Evolutionary conservation across 2,888 invertebrate species (phyloP), one percentile per base, ranked within the genome.

Genomic region (Xanthorhoe spadicearia): DNA sequence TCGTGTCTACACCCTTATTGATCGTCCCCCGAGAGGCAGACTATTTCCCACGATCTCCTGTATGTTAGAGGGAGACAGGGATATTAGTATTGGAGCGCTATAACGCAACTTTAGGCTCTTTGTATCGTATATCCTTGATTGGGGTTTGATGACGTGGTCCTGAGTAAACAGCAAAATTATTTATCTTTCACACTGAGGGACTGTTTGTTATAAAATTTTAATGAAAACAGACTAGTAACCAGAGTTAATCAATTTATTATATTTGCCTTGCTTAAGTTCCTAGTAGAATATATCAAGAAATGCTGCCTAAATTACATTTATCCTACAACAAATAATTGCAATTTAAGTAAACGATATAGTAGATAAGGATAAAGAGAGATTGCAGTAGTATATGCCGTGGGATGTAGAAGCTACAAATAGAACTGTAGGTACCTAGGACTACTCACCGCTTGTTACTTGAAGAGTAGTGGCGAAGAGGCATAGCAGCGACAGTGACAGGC

Each of bases 381-480:
- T n/a, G n/a, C 38, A 2, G 38, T 38, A 38, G 38, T 13, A 3
- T 23, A 43, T 43, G 3, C 38, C 10, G 38, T 43, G 38, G n/a
- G 10, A 32, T 32, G 6, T 7, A 32, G 38, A 43, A 13, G 38
- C 38, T 43, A 43, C 38, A 43, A 43, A 43, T 43, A 13, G 18
- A 9, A 18, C 32, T 46, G 61, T 43, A 23, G 23, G 23, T 23
- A 23, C n/a, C n/a, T n/a, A n/a, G n/a, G n/a, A 28, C n/a, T 52
- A 94, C 96, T 95, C 83, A 96, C 96, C 96, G 94, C 95, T 96
- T 90, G 95, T 96, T 93, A 95, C 95, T 93, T 95, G 96, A 93
- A 96, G 95, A 93, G 95, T 95, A 90, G 96, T 94, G 84, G 95
- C 94, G 93, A 96, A 94, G 89, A 96, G 94, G 92, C 95, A 95